Evolutionary conservation across 1,140 invertebrate genomes (phyloP), one percentile per base, ranked within the genome.

Genomic region (Heliconius melpomene): DNA sequence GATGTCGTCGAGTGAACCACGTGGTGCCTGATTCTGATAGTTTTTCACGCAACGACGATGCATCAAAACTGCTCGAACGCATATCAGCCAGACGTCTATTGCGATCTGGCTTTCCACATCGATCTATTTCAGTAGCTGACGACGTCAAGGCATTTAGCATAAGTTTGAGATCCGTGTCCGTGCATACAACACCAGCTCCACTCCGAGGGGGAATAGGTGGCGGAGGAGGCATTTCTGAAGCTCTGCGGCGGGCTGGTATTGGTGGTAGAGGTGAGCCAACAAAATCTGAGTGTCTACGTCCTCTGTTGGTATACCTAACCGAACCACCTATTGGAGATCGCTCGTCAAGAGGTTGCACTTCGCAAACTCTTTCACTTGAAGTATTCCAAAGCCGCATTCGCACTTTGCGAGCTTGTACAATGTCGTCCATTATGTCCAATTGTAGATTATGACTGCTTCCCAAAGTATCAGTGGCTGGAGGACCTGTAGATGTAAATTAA

Each of bases 401-500:
- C 0, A 97, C 97, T 95, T 98, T 98, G 60, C 97, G 95, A 1
- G 97, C 96, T 88, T 97, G 97, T 29, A 98, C 96, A 54, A 98
- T 98, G 86, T 98, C 97, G 84, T 98, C 97, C 97, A 98, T 98
- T 78, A 98, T 98, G 86, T 98, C 97, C 77, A 98, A 93, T 85
- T 98, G 97, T 26, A 98, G 93, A 89, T 98, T 98, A 87, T 97
- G 97, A 20, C 96, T 96, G 87, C 97, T 97, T 54, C 97, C 97
- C 23, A 96, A 94, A 11, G 95, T 94, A 54, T 96, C 96, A 32
- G 96, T 96, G 26, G 96, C 96, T 36, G 97, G 96, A 3, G 96
- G 97, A 73, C 96, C 96, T 86, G 87, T 80, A 5, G 84, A 88
- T 75, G 32, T 18, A 71, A 18, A 70, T 40, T 20, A 29, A 26